Evolutionary conservation across 2,113 vertebrate genomes (phyloP).

Genomic region (Chloebia gouldiae): DNA sequence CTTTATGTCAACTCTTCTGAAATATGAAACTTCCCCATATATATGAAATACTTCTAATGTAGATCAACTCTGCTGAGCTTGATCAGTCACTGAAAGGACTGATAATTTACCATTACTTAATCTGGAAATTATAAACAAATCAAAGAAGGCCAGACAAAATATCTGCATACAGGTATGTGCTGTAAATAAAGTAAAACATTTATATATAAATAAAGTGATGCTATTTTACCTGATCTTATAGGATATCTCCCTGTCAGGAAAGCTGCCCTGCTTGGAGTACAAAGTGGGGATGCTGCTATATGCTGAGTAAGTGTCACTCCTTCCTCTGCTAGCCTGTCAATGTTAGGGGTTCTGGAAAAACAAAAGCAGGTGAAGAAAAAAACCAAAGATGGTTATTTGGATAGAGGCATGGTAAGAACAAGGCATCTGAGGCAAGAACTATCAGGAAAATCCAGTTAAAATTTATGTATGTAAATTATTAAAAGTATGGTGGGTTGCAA

Average conservation of each 20-base stretch:
- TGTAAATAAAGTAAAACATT: not conserved
- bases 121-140: not conserved
- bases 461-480: not conserved
- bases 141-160: not conserved
- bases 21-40: not conserved
- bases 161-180: not conserved
- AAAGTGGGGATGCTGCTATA: conserved; percentile 83
- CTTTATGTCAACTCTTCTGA: not conserved
- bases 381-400: not conserved
- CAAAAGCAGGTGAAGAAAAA: not conserved
- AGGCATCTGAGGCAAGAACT: not conserved
- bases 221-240: conserved; percentile 81
- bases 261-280: conserved; percentile 90
- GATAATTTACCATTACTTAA: not conserved
- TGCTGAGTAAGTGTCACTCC: conserved; percentile 87
- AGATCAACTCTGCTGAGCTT: not conserved
- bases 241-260: conserved; percentile 90
- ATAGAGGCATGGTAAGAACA: not conserved
- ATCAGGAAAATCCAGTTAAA: not conserved
- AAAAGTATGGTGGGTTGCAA: not conserved
- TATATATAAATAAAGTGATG: not conserved
- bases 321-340: conserved; percentile 78
- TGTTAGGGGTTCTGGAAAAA: conserved; percentile 81
- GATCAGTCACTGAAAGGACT: not conserved
- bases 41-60: not conserved